Base-by-base conservation (phyloP, 1,140 invertebrate species). In the Anthonomus grandis region DNA sequence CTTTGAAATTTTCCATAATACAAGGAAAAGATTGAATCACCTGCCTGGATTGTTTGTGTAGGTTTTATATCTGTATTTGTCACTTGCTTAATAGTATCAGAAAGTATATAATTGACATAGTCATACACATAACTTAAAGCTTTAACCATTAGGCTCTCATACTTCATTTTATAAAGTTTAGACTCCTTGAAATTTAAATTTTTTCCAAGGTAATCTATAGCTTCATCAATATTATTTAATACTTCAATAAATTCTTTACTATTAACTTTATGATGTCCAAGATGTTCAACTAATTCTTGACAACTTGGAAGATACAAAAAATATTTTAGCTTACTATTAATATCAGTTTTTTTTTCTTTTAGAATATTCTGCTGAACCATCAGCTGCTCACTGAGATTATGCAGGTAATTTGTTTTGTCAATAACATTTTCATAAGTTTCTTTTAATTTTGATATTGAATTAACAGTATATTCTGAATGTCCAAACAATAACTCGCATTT, bases 1-100 rank as follows among this genome's bases (percentile, higher is more conserved):
- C 90, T 87, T 74, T 93, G 88, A 75, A 97, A 97, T 75, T 95
- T 93, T 0, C 93, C 93, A 73, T 97, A 97, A 69, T 93, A 94
- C 1, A 95, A 73, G 0, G 93, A 91, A 71, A 94, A 89, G 0
- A 90, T 87, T 22, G 91, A 86, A 68, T 93, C 89, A 1, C 80
- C 74, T 54, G 68, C 58, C 46, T 54, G 55, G n/a, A n/a, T 59
- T 48, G 60, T 61, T 25, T 48, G 23, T 25, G 50, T 44, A 18
- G 46, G 24, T 19, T 36, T 46, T 64, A 25, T 57, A 65, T 75
- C 31, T 72, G 23, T 51, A 57, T 68, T 63, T 50, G 67, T 60
- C 44, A 82, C 86, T 76, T 86, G 86, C 62, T 89, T 86, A 0
- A 90, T 91, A 0, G 92, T 87, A 63, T 84, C 84, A 15, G 53